Conservation (phyloP, 2,797 vertebrate species). For the Pachyuromys duprasi region DNA sequence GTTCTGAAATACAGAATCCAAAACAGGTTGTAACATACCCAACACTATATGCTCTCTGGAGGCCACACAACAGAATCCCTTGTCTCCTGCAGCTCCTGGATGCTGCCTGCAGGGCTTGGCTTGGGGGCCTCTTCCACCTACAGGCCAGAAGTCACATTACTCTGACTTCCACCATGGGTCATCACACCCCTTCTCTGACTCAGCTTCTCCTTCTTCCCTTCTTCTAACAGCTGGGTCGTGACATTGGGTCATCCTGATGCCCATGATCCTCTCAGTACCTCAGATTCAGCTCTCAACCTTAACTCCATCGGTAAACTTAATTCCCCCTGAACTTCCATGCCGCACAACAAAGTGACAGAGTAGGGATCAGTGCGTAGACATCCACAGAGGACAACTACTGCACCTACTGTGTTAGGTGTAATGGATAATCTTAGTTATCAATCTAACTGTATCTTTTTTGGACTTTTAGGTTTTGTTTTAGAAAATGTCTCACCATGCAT, state of each 20-base stretch:
- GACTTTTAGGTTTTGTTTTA: not conserved
- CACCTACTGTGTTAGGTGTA: not conserved
- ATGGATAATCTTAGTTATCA: not conserved
- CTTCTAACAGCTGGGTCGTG: not conserved
- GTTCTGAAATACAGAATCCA: constrained; percentile 22
- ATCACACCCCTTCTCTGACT: not conserved
- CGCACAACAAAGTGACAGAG: not conserved
- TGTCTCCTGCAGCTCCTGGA: not conserved
- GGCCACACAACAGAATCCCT: not conserved
- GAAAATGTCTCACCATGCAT: not conserved
- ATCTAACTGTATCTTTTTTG: not conserved
- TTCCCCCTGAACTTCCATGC: not conserved
- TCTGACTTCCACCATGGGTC: not conserved
- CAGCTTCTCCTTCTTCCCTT: not conserved
- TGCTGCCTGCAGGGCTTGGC: not conserved
- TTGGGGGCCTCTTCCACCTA: not conserved
- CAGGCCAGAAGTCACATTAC: not conserved
- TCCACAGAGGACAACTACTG: not conserved
- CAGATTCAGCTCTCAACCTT: not conserved
- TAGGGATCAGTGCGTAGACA: not conserved
- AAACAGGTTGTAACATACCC: not conserved
- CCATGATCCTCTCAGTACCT: not conserved
- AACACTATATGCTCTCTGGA: not conserved
- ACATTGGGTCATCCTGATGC: not conserved
- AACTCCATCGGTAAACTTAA: not conserved